Evolutionary conservation across 2,888 invertebrate species (phyloP), one percentile per base, ranked within the genome.

Genomic region (Lysandra bellargus): DNA sequence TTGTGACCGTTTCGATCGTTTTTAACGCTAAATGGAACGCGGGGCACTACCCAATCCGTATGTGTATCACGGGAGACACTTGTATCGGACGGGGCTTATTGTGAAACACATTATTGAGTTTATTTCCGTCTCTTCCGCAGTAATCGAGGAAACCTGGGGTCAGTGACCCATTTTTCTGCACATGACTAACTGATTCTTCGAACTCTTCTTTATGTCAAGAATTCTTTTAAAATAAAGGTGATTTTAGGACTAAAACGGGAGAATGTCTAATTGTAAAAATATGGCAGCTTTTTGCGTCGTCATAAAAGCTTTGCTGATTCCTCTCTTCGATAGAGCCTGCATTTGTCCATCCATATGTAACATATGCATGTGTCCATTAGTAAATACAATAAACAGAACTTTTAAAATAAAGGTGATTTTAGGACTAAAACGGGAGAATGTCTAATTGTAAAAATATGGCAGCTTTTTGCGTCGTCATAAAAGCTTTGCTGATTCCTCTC

Each of bases 81-180:
- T 64, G 64, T 30, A 64, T 9, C 30, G 6, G 64, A 30, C 30
- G 12, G 12, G 14, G 64, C 30, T 30, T 4, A 64, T 64, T 64
- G 64, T 64, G 64, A 64, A 64, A 64, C 64, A 64, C 9, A 30
- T n/a, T 64, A 64, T 64, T 64, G 64, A 33, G 64, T 64, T 64
- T 30, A 64, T 33, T 64, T 64, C 64, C 64, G 64, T 64, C 30
- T 30, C 64, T 64, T 64, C 64, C 64, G 64, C 64, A n/a, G 12
- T 30, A 30, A 64, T 64, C 30, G 64, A 30, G 64, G 30, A 64
- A 64, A 64, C 64, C 30, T 64, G 64, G 64, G 64, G 30, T 30
- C 64, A 30, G 12, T 64, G 30, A 30, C 64, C 30, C 33, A 64
- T 33, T 30, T 64, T 64, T 30, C n/a, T 9, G n/a, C n/a, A 23